Conservation (phyloP, 2,797 vertebrate genomes). For the Lutjanus campechanus region DNA sequence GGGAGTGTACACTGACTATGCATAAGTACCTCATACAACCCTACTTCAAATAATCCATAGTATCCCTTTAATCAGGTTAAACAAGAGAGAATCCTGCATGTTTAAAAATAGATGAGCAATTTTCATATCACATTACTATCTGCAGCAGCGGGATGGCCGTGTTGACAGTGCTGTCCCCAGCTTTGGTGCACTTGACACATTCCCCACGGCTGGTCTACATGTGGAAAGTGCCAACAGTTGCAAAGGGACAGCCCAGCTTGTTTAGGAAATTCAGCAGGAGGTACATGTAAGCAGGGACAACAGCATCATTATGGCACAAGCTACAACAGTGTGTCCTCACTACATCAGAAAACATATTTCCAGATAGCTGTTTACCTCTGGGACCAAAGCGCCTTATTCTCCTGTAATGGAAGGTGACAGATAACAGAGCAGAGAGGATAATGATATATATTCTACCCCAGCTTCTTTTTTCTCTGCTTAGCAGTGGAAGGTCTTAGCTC, state of each 20-base stretch:
- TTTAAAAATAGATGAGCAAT: constrained; percentile 35
- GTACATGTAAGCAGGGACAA: constrained; percentile 39
- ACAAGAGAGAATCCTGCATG: neutral
- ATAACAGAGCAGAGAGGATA: constrained; percentile 61
- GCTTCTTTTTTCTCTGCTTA: constrained; percentile 39
- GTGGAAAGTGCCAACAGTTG: constrained; percentile 41
- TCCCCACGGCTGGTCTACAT: constrained; percentile 30
- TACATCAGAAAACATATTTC: constrained; percentile 61
- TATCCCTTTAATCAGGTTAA: constrained; percentile 12
- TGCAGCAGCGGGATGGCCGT: constrained; percentile 15
- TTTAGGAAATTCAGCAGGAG: constrained; percentile 31
- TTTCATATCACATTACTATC: constrained; percentile 46
- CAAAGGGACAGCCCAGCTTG: constrained; percentile 20
- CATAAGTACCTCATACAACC: no score
- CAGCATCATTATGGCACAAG: constrained; percentile 28
- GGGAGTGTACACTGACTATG: no score
- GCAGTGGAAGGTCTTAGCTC: constrained; percentile 59
- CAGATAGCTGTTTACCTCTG: constrained; percentile 54
- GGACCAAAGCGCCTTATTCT: constrained; percentile 48
- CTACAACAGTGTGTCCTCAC: constrained; percentile 31
- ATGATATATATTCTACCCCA: constrained; percentile 58
- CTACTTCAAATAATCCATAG: no score
- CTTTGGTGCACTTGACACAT: constrained; percentile 50
- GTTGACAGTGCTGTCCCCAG: constrained; percentile 43
- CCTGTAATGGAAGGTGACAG: constrained; percentile 68